Base-by-base conservation (phyloP, 2,888 invertebrate species). In the Tenthredo notha region DNA sequence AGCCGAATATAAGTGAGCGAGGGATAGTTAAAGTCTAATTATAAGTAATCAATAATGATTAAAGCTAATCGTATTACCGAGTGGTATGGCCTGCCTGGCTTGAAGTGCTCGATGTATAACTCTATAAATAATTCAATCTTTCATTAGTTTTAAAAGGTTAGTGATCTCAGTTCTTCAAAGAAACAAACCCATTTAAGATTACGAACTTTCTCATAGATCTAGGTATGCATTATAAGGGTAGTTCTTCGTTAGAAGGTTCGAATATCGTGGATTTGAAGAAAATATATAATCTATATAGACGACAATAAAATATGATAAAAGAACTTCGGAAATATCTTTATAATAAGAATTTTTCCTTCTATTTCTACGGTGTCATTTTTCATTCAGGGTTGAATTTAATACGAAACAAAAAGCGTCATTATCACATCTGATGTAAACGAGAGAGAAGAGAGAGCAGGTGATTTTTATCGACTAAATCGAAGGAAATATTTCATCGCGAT, bases 61-160 rank as follows among this genome's bases (percentile, higher is more conserved):
- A 80, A 80, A 61, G 58, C 40, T 80, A 80, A 80, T 80, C 80
- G 80, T 61, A 61, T 61, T 18, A n/a, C 80, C 80, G 80, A 80
- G 80, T 80, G 80, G 80, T 80, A 80, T 80, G 80, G 80, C 61
- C 80, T 61, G 80, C 80, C 80, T 80, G 80, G 80, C 37, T 80
- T 80, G 61, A 80, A 80, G 80, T 80, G 80, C n/a, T 80, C 80
- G 80, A 33, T 80, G 40, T 77, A 58, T 80, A 61, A n/a, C 37
- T 80, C 80, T 80, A 80, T 80, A 61, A 80, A 80, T 80, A 80
- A 80, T 80, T 80, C 80, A 80, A 80, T 80, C n/a, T 80, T 80
- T 80, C 37, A 80, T 40, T 33, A 80, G 37, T 80, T 80, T 61
- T 61, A 61, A 80, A 58, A 80, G 80, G 80, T 80, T 80, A 25